Evolutionary conservation across 2,113 vertebrate species (phyloP).

Genomic region (Rhynchopsitta pachyrhyncha): DNA sequence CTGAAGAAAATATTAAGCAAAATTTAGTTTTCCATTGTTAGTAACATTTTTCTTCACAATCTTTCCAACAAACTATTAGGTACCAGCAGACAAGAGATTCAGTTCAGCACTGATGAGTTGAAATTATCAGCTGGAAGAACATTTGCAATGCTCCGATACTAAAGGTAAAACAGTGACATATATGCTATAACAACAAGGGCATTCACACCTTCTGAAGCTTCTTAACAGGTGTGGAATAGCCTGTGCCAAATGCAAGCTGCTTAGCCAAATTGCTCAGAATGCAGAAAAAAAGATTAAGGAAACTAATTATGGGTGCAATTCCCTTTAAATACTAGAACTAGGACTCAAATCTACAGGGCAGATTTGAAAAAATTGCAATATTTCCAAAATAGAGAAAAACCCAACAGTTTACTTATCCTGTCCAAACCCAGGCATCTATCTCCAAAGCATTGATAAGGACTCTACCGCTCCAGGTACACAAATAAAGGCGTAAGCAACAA

Average conservation of each 20-base stretch:
- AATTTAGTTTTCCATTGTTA: neutral
- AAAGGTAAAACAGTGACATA: neutral
- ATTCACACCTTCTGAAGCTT: neutral
- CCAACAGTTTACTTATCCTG: neutral
- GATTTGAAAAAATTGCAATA: neutral
- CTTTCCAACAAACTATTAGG: neutral
- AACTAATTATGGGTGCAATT: neutral
- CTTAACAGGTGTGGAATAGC: neutral
- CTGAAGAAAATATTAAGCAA: slow-evolving; percentile 69
- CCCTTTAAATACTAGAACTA: neutral
- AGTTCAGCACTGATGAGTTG: neutral
- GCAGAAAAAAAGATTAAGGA: neutral
- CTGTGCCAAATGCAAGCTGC: neutral
- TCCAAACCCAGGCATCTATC: neutral
- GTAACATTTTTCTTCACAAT: neutral
- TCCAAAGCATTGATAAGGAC: neutral
- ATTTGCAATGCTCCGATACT: neutral
- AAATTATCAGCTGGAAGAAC: neutral
- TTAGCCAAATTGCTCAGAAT: neutral
- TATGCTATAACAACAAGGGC: neutral
- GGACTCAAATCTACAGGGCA: neutral
- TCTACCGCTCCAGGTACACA: neutral
- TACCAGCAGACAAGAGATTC: neutral
- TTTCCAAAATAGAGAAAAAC: neutral
- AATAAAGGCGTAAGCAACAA: neutral